These are phyloP conservation scores for Chromis chromis DNA, from an alignment of 2,797 vertebrate species.

Conservation along the genomic window DNA sequence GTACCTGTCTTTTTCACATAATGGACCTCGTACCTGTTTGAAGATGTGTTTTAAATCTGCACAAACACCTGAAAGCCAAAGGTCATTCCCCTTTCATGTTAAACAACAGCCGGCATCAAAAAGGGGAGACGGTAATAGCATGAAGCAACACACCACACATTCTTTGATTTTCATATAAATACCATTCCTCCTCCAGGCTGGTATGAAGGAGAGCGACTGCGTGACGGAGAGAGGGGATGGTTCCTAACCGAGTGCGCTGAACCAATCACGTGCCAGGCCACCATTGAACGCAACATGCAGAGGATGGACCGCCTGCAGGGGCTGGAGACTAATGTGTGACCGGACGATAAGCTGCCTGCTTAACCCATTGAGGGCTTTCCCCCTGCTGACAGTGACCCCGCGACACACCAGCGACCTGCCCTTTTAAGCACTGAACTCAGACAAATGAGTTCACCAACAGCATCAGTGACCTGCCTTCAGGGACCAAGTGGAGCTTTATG, in stretches of 20 bases:
- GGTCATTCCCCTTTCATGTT: constrained; percentile 52
- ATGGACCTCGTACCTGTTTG: constrained; percentile 28
- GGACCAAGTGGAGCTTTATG: neutral
- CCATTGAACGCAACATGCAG: constrained; percentile 95
- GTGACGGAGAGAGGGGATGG: constrained; percentile 94
- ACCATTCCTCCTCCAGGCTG: constrained; percentile 85
- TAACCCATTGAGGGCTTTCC: constrained; percentile 3
- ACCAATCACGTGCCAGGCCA: constrained; percentile 92
- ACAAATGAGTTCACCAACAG: constrained; percentile 33
- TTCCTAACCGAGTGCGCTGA: constrained; percentile 92
- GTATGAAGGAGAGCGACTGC: constrained; percentile 93
- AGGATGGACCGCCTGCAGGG: constrained; percentile 95
- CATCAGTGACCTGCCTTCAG: constrained; percentile 26
- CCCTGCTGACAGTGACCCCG: constrained; percentile 7
- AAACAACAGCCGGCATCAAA: constrained; percentile 63
- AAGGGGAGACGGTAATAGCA: constrained; percentile 6
- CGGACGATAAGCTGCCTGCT: neutral
- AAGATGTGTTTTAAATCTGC: constrained; percentile 23
- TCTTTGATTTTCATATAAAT: constrained; percentile 20
- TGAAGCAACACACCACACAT: neutral
- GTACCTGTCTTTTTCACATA: neutral
- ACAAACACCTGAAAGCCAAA: constrained; percentile 15
- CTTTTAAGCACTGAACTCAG: constrained; percentile 23
- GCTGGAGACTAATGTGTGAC: constrained; percentile 94
- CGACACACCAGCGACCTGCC: constrained; percentile 16